Conservation (phyloP, 2,113 vertebrate genomes). For the Pleuronectes platessa region DNA sequence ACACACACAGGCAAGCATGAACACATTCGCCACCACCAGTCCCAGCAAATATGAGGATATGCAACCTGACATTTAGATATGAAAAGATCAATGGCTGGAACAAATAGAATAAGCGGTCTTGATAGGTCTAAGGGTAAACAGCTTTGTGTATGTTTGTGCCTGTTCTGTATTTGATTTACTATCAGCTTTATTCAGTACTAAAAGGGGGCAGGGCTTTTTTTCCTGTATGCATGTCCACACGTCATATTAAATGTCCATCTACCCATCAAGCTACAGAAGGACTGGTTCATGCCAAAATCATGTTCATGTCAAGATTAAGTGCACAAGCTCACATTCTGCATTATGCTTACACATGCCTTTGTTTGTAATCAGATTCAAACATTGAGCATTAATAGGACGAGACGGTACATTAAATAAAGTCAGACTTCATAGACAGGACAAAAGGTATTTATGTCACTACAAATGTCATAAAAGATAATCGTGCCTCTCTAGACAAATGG, state of each 20-base stretch:
- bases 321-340: constrained; percentile 1
- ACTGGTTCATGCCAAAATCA: not conserved
- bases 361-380: constrained; percentile 12
- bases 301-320: not conserved
- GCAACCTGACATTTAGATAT: constrained; percentile 74
- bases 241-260: constrained; percentile 19
- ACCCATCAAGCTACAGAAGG: not conserved
- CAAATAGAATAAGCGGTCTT: constrained; percentile 63
- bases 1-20: not conserved
- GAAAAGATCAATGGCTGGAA: constrained; percentile 68
- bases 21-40: not conserved
- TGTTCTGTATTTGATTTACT: constrained; percentile 38
- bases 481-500: no score
- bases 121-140: constrained; percentile 49
- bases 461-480: not conserved
- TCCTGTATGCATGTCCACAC: constrained; percentile 19
- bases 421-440: not conserved
- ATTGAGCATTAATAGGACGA: not conserved
- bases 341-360: constrained; percentile 8
- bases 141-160: not conserved
- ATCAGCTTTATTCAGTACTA: constrained; percentile 1
- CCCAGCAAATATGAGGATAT: constrained; percentile 64
- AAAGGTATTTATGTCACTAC: not conserved
- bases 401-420: constrained; percentile 5
- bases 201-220: not conserved